A percentile compares a stretch with the other conserved stretches of the same genome.
These are phyloP conservation scores for Phyllopteryx taeniolatus DNA, from an alignment of 2,113 vertebrate species.

Conservation along the genomic window DNA sequence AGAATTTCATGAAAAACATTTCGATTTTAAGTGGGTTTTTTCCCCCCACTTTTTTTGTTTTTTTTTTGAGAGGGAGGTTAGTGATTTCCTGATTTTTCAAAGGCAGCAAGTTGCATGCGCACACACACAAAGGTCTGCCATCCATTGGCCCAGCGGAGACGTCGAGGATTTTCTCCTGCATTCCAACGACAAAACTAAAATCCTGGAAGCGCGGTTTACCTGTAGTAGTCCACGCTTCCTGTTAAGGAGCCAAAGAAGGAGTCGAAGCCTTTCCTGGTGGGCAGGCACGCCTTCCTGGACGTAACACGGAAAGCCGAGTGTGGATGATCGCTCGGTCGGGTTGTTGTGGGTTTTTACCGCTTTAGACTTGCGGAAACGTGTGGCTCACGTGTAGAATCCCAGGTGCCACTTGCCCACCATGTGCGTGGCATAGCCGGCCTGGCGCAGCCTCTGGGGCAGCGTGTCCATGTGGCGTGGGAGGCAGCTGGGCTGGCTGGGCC, in stretches of 20 bases:
- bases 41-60: too few species aligned
- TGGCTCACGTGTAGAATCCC: slow-evolving; percentile 83
- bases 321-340: background rate
- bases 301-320: slow-evolving; percentile 17
- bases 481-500: slow-evolving; percentile 91
- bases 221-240: slow-evolving; percentile 93
- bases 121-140: too few species aligned
- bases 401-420: slow-evolving; percentile 98
- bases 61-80: too few species aligned
- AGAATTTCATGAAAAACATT: too few species aligned
- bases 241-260: slow-evolving; percentile 91
- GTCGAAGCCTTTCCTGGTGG: slow-evolving; percentile 89
- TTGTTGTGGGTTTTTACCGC: background rate
- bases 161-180: background rate
- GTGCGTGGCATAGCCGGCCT: slow-evolving; percentile 87
- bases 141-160: background rate
- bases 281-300: slow-evolving; percentile 86
- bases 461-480: slow-evolving; percentile 85
- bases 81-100: too few species aligned
- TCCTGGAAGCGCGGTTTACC: background rate
- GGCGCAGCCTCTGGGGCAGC: slow-evolving; percentile 85
- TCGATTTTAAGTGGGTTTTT: too few species aligned
- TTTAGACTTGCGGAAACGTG: too few species aligned
- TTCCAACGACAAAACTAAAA: background rate
- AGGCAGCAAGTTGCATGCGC: too few species aligned